A percentile compares a stretch with the other conserved stretches of the same genome.
Conservation (phyloP, 1,140 invertebrate genomes). For the Diabrotica virgifera region DNA sequence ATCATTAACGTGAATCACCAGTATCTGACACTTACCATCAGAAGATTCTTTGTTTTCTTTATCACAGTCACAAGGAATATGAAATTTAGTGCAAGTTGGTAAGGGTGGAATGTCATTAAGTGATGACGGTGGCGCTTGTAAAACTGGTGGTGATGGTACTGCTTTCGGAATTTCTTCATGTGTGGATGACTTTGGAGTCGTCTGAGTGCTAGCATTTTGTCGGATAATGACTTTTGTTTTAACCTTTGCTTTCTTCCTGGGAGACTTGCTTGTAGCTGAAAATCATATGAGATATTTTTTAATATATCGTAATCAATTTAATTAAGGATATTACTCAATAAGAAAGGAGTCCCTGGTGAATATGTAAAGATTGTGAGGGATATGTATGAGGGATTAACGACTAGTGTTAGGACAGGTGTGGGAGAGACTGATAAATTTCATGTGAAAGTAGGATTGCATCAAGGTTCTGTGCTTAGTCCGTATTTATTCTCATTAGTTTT, state of each 20-base stretch:
- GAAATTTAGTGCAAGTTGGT: constrained; percentile 23
- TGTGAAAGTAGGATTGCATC: too few species aligned
- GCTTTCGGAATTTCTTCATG: constrained; percentile 20
- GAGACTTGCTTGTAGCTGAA: background rate
- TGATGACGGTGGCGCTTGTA: background rate
- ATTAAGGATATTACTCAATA: too few species aligned
- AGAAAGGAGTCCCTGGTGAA: too few species aligned
- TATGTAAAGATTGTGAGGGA: too few species aligned
- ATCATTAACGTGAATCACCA: constrained; percentile 43
- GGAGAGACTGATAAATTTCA: too few species aligned
- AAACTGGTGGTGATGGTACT: background rate
- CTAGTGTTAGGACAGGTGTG: too few species aligned
- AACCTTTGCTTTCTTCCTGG: constrained; percentile 19
- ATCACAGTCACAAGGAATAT: constrained; percentile 31
- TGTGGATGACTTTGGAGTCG: constrained; percentile 34
- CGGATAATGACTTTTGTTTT: constrained; percentile 31
- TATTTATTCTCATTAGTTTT: too few species aligned
- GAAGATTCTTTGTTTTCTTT: constrained; percentile 19
- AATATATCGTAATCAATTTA: too few species aligned
- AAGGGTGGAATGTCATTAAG: background rate
- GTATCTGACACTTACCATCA: constrained; percentile 42
- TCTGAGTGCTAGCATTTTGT: constrained; percentile 45
- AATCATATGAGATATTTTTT: background rate
- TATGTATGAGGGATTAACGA: too few species aligned
- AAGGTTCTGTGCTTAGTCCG: too few species aligned